A percentile compares a stretch with the other conserved stretches of the same genome.
phyloP scores from a whole-genome alignment of 2,113 vertebrate genomes.

The Mastomys natalensis region DNA sequence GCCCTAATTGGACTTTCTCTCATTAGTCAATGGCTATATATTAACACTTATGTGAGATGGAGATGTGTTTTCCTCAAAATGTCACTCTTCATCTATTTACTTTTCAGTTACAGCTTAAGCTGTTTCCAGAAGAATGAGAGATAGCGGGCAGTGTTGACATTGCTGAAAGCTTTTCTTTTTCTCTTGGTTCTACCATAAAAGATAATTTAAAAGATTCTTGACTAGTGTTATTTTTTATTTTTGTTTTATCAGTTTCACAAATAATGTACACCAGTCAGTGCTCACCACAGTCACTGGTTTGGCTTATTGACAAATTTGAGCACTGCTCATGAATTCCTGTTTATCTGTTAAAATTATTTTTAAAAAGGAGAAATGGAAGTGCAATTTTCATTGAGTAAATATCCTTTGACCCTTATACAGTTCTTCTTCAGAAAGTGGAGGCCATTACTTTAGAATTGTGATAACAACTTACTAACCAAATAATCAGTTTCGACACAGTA shows the following conservation, averaged over 20 bases:
- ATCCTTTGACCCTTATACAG: constrained; percentile 58
- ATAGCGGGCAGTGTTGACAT: background rate
- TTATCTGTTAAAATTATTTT: constrained; percentile 41
- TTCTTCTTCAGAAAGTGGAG: constrained; percentile 47
- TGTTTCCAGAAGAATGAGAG: background rate
- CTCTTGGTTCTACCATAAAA: background rate
- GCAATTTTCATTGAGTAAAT: constrained; percentile 72
- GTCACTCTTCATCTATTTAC: background rate
- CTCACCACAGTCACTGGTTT: background rate
- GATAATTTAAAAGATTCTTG: background rate
- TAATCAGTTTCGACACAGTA: constrained; percentile 84
- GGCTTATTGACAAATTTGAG: background rate
- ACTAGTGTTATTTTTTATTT: background rate
- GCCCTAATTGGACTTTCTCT: background rate
- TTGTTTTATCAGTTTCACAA: background rate
- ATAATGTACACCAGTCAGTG: background rate
- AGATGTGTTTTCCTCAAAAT: background rate
- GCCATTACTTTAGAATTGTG: constrained; percentile 43
- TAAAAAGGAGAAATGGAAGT: constrained; percentile 54
- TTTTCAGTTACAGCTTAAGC: background rate
- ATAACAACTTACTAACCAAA: background rate
- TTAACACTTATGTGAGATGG: background rate
- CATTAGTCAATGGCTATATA: background rate
- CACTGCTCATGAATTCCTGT: background rate
- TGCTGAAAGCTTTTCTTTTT: background rate